These are phyloP conservation scores for Plumapathes pennacea DNA, from an alignment of 92 coral and sea anemone genomes.

Conservation along the genomic window DNA sequence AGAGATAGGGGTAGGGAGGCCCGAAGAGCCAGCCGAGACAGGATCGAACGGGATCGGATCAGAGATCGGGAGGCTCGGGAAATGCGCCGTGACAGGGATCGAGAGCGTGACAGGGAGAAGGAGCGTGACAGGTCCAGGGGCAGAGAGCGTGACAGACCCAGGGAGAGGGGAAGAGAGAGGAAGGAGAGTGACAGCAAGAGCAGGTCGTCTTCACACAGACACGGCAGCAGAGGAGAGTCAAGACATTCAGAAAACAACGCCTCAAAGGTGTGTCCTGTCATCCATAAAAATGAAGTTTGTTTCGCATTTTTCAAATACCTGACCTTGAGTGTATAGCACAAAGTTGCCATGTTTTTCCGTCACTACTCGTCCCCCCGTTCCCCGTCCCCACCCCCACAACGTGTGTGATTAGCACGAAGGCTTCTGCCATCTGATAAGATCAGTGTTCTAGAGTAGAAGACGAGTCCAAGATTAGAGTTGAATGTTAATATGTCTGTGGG, in stretches of 20 bases:
- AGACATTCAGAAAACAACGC: slow-evolving; percentile 66
- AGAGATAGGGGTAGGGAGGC: slow-evolving; percentile 32
- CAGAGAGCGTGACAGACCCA: slow-evolving; percentile 64
- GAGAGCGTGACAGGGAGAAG: slow-evolving; percentile 63
- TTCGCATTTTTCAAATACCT: no score
- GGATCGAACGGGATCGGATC: slow-evolving; percentile 59
- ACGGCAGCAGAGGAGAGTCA: slow-evolving; percentile 68
- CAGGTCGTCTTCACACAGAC: slow-evolving; percentile 60
- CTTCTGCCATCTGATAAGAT: no score
- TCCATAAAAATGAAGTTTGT: no score
- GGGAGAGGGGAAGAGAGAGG: slow-evolving; percentile 55
- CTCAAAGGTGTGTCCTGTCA: slow-evolving; percentile 46
- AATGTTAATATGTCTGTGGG: no score
- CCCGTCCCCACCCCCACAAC: no score
- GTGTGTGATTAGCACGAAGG: no score
- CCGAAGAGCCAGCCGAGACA: slow-evolving; percentile 19
- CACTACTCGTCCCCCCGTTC: no score
- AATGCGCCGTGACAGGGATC: slow-evolving; percentile 52
- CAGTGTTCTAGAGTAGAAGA: no score
- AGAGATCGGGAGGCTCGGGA: slow-evolving; percentile 45
- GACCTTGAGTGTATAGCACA: no score
- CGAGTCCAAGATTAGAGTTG: no score
- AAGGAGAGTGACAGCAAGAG: slow-evolving; percentile 53
- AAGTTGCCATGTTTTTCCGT: no score
- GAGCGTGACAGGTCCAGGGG: slow-evolving; percentile 63